These are phyloP conservation scores for Solen grandis DNA, from an alignment of 1,140 invertebrate species.

Conservation along the genomic window DNA sequence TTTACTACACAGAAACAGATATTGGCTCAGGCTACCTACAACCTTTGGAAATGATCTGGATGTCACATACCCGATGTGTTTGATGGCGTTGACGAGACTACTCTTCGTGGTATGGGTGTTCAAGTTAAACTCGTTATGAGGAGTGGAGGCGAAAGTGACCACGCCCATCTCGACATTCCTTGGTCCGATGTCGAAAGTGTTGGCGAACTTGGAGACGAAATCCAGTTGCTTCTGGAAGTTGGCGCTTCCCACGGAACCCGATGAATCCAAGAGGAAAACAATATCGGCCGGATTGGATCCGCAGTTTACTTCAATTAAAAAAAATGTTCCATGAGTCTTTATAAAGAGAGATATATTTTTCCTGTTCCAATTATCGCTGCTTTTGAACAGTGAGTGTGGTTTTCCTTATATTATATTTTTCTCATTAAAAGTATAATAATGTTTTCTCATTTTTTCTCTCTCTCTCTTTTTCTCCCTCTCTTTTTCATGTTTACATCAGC, in stretches of 20 bases:
- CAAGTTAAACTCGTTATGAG: constrained; percentile 69
- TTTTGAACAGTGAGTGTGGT: too few relatives aligned
- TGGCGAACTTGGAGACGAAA: constrained; percentile 66
- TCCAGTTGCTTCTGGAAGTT: constrained; percentile 67
- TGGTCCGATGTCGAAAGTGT: constrained; percentile 60
- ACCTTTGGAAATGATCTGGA: too few relatives aligned
- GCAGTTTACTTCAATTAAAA: background rate
- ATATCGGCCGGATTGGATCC: constrained; percentile 65
- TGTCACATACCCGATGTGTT: constrained; percentile 62
- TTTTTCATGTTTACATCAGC: too few relatives aligned
- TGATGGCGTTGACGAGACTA: constrained; percentile 60
- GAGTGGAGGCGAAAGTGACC: constrained; percentile 63
- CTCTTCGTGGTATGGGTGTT: constrained; percentile 59
- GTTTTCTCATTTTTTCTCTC: background rate
- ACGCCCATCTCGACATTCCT: constrained; percentile 61
- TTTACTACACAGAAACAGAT: too few relatives aligned
- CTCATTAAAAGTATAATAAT: background rate
- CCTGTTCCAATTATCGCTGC: too few relatives aligned
- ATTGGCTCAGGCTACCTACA: too few relatives aligned
- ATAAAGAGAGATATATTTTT: background rate
- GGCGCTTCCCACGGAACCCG: constrained; percentile 60
- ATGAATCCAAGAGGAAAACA: constrained; percentile 70
- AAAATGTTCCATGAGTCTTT: background rate
- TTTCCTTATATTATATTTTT: background rate
- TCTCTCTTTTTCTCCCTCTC: background rate